Conservation (phyloP, 2,888 invertebrate genomes). For the Camponotus fellah region DNA sequence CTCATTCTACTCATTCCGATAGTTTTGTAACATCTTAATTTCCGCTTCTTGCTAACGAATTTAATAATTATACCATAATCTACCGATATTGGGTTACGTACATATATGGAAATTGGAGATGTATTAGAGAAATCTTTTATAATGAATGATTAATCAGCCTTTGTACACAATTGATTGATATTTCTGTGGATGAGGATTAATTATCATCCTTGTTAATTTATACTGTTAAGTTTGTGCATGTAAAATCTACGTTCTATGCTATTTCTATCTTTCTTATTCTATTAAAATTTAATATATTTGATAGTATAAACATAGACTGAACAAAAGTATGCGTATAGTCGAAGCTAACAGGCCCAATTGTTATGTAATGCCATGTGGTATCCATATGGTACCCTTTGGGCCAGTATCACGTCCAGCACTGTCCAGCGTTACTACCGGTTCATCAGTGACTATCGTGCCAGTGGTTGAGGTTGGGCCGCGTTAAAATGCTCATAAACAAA, state of each 20-base stretch:
- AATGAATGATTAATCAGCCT: background rate
- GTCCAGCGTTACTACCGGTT: slow-evolving; percentile 34
- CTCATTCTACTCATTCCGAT: background rate
- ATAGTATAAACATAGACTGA: background rate
- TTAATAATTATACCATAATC: background rate
- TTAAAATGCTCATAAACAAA: slow-evolving; percentile 25
- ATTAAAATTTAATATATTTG: background rate
- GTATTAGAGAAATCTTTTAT: background rate
- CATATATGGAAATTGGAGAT: background rate
- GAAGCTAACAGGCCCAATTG: background rate
- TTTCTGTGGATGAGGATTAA: background rate
- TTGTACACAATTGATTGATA: background rate
- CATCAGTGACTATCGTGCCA: background rate
- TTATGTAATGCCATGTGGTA: background rate
- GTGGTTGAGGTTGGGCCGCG: slow-evolving; percentile 16
- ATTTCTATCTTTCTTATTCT: background rate
- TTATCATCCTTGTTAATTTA: background rate
- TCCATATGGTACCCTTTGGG: slow-evolving; percentile 15
- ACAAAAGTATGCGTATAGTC: background rate
- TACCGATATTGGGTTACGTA: background rate
- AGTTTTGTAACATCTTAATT: background rate
- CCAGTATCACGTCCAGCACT: background rate
- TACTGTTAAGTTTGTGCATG: background rate
- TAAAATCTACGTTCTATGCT: background rate
- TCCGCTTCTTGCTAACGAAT: background rate